Evolutionary conservation across 2,888 invertebrate genomes (phyloP), one percentile per base, ranked within the genome.

Genomic region (Phania funesta): DNA sequence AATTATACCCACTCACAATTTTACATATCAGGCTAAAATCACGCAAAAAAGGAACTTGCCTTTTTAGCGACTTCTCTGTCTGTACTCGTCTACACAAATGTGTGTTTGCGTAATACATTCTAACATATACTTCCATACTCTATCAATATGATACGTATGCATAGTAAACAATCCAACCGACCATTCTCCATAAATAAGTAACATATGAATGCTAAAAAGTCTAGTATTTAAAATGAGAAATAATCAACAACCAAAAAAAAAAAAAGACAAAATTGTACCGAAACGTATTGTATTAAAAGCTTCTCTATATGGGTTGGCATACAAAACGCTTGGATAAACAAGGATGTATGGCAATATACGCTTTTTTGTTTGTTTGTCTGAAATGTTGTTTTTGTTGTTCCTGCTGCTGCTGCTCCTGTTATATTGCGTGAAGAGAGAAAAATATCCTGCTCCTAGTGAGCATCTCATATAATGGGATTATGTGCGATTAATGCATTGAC

Each of bases 401-500:
- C n/a, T 32, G 56, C 64, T 78, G 60, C 20, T 71, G 60, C 56
- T 60, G 52, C 52, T 75, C 52, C 46, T 76, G 62, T 64, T 50
- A 41, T 71, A 80, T 46, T 46, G 29, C 56, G 38, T 58, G 24
- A 48, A 13, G 48, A 68, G 70, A 44, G 65, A 70, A 84, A 86
- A 86, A 87, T 89, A 89, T 89, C 89, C 89, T 87, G 75, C 75
- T 82, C 58, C 56, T 79, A 65, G 79, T 83, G 79, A 73, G 87
- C 85, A 86, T 86, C 76, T 68, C 88, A 86, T 84, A 80, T 90
- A 90, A 91, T 91, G 90, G 91, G 90, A 90, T 90, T 90, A 91
- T 90, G 89, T 87, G 87, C 90, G 91, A 90, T 90, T 91, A 90
- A 90, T 90, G 91, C 90, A 90, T 90, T 91, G 90, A 90, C 90